phyloP scores from a whole-genome alignment of 1,140 invertebrate genomes.

The Scylla paramamosain region DNA sequence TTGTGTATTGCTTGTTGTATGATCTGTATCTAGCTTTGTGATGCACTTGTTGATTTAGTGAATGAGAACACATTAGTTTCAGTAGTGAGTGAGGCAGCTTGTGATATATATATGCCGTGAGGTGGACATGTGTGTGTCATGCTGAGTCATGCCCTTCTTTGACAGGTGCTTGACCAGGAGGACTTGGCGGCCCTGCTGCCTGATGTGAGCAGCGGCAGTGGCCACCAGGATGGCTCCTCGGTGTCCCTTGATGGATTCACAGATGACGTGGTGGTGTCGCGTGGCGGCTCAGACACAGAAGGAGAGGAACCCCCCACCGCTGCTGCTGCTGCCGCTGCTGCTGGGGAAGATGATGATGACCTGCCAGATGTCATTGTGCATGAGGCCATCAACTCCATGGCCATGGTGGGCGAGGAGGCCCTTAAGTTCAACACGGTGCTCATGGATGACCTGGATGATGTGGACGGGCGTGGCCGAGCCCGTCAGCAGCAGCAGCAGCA shows the following conservation, averaged over 20 bases:
- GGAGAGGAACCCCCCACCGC: conserved; percentile 54
- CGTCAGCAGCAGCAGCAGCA: conserved; percentile 55
- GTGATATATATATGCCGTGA: background rate
- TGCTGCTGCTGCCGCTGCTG: conserved; percentile 44
- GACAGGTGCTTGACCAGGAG: conserved; percentile 85
- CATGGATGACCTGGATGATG: conserved; percentile 68
- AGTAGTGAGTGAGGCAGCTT: background rate
- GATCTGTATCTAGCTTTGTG: background rate
- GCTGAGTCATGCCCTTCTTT: conserved; percentile 53
- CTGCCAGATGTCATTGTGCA: conserved; percentile 70
- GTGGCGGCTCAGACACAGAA: conserved; percentile 77
- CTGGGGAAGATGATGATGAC: conserved; percentile 65
- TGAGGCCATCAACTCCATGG: conserved; percentile 67
- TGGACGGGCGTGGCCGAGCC: conserved; percentile 50
- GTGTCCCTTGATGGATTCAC: conserved; percentile 83
- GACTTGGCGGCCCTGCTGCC: conserved; percentile 86
- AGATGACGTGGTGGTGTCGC: conserved; percentile 79
- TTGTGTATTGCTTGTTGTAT: background rate
- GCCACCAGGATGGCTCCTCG: conserved; percentile 79
- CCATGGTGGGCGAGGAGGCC: conserved; percentile 68
- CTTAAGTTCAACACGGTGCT: conserved; percentile 73
- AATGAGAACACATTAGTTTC: too few species aligned
- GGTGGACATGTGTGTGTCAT: background rate
- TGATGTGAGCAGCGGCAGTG: conserved; percentile 80
- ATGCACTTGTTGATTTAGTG: background rate